These are phyloP conservation scores for Sylvilagus bachmani DNA, from an alignment of 2,113 vertebrate species.

Conservation along the genomic window DNA sequence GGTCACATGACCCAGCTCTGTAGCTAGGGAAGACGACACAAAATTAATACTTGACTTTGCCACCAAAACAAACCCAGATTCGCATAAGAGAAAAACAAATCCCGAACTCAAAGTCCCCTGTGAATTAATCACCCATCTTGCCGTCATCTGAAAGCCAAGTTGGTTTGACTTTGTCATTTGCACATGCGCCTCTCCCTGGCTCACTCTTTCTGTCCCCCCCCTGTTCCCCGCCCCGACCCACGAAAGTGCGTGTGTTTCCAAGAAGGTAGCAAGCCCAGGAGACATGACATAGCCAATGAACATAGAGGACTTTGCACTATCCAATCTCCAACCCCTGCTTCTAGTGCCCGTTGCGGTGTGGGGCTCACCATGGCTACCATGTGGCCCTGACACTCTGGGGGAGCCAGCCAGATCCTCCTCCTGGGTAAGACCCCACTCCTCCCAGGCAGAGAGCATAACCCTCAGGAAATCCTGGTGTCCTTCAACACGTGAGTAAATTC, in stretches of 20 bases:
- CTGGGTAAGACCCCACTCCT: neutral
- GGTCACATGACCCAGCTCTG: slow-evolving; percentile 69
- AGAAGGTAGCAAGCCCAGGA: neutral
- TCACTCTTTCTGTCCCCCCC: neutral
- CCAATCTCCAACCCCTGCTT: accelerated
- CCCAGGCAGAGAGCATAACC: accelerated
- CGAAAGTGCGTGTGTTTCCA: neutral
- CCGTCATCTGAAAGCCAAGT: slow-evolving; percentile 1
- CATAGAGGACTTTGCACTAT: neutral
- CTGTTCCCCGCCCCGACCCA: neutral
- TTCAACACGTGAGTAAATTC: neutral
- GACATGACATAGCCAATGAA: neutral
- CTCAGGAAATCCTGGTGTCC: neutral
- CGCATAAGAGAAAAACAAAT: slow-evolving; percentile 68
- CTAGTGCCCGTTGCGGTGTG: accelerated
- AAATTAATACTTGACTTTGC: slow-evolving; percentile 69
- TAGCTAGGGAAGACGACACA: slow-evolving; percentile 67
- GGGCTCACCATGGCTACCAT: neutral
- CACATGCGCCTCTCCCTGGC: neutral
- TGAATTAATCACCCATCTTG: slow-evolving; percentile 35
- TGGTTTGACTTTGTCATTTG: slow-evolving; percentile 48
- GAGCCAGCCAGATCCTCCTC: too few species aligned
- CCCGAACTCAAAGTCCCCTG: slow-evolving; percentile 29
- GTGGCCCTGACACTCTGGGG: neutral
- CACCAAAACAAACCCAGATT: slow-evolving; percentile 78